Evolutionary conservation across 2,797 vertebrate genomes (phyloP).

Genomic region (Gastrophryne carolinensis): DNA sequence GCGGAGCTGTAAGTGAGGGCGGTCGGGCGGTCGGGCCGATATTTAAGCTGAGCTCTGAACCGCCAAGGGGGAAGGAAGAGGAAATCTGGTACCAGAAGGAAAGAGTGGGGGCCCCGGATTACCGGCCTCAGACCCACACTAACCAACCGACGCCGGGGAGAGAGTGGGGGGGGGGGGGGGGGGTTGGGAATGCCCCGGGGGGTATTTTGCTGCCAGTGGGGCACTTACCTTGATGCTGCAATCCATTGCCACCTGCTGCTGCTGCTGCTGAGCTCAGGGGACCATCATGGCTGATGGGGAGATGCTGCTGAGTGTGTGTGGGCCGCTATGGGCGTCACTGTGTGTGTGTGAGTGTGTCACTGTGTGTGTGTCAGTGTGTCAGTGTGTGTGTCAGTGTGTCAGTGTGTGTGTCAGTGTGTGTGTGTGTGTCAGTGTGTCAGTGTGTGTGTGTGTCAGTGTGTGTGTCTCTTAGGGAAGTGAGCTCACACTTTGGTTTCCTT

Average conservation of each 20-base stretch:
- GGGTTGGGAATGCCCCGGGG: conserved; percentile 32
- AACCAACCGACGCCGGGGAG: conserved; percentile 53
- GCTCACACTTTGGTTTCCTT: conserved; percentile 72
- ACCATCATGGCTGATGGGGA: conserved; percentile 47
- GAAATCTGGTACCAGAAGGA: conserved; percentile 88
- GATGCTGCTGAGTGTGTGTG: conserved; percentile 40
- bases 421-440: conserved; percentile 38
- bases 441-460: conserved; percentile 38
- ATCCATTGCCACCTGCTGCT: conserved; percentile 69
- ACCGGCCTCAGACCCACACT: conserved; percentile 66
- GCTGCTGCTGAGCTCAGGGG: conserved; percentile 30
- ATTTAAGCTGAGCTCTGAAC: conserved; percentile 84
- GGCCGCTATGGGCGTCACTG: conserved; percentile 50
- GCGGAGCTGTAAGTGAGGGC: not conserved
- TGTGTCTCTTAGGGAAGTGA: conserved; percentile 80
- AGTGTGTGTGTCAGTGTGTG: conserved; percentile 27
- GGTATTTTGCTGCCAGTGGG: not conserved
- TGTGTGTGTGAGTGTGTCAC: conserved; percentile 41
- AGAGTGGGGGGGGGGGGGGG: conserved; percentile 40
- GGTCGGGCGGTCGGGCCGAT: conserved; percentile 70
- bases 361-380: conserved; percentile 38
- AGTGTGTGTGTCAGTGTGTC: conserved; percentile 47
- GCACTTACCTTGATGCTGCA: conserved; percentile 82
- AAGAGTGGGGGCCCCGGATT: conserved; percentile 83
- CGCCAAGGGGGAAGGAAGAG: conserved; percentile 92